Evolutionary conservation across 2,888 invertebrate genomes (phyloP), one percentile per base, ranked within the genome.

Genomic region (Ormyrus thymus): DNA sequence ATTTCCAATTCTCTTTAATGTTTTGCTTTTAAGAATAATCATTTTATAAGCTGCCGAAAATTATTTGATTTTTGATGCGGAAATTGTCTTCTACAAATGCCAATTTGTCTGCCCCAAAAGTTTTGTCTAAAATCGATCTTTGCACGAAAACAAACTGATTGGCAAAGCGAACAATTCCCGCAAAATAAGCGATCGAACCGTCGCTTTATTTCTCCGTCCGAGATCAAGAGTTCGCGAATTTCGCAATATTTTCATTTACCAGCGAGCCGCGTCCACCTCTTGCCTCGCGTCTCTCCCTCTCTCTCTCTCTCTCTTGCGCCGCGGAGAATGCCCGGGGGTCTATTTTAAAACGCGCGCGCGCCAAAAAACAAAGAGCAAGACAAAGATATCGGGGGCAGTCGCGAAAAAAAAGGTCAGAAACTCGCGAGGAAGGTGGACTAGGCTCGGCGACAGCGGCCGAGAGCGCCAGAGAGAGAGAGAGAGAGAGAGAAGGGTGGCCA

Each of bases 281-380:
- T 15, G 50, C 48, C 6, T 9, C 9, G 15, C 8, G 7, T 53
- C 7, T 7, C 51, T 51, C 6, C 6, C 51, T 13, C 9, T 15
- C n/a, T 50, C 53, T 66, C 29, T 66, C 11, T 51, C 11, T n/a
- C 43, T 61, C 45, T 61, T 45, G 61, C n/a, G 56, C 9, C 11
- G 29, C 29, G 29, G 45, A 59, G 8, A 59, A 59, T 13, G 45
- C 11, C 29, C 4, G 9, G 4, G 10, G 43, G 51, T 61, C 69
- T 70, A 71, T 77, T 71, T 71, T 65, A 65, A 45, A 70, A 55
- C 48, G 71, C 56, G 46, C 15, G 50, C 65, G 58, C 46, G 65
- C 71, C 59, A 69, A 71, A 77, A 77, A 71, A 77, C 71, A 76
- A 64, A 76, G 70, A 58, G 9, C 51, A 8, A 64, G 59, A 72